A percentile compares a stretch with the other conserved stretches of the same genome.
Evolutionary conservation across 2,888 invertebrate genomes (phyloP).

Genomic region (Sarcophaga variegata): DNA sequence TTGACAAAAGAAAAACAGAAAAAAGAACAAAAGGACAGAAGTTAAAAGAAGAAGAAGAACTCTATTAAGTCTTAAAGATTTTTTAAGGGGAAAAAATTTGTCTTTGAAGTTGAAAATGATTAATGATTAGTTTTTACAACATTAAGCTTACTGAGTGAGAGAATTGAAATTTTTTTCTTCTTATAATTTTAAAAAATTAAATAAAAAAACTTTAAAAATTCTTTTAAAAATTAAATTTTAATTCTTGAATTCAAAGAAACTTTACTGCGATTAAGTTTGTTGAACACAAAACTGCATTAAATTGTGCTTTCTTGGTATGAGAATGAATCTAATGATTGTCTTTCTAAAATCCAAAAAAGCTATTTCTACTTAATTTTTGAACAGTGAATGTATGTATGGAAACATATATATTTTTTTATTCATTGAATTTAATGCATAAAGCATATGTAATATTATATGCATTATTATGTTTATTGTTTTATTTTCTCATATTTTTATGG

Average conservation of each 20-base stretch:
- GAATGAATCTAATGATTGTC: constrained; percentile 50
- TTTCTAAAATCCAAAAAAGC: constrained; percentile 5
- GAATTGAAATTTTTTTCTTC: background rate
- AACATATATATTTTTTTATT: background rate
- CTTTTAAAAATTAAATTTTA: too few relatives aligned
- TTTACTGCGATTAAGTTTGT: too few relatives aligned
- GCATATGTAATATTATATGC: constrained; percentile 8
- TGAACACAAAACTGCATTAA: too few relatives aligned
- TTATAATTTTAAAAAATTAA: background rate
- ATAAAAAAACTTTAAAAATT: too few relatives aligned
- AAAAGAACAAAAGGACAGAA: constrained; percentile 6
- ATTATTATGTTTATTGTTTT: background rate
- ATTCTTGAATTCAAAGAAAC: too few relatives aligned
- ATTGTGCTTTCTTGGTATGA: background rate
- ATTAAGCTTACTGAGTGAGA: background rate
- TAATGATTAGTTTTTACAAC: constrained; percentile 25
- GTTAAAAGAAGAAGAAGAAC: constrained; percentile 19
- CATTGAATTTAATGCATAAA: constrained; percentile 9
- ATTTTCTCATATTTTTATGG: constrained; percentile 6
- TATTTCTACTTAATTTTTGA: constrained; percentile 11
- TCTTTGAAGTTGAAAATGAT: constrained; percentile 57
- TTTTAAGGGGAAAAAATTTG: constrained; percentile 7
- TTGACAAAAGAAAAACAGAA: constrained; percentile 31
- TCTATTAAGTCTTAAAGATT: constrained; percentile 25
- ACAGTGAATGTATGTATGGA: too few relatives aligned